Base-by-base conservation (phyloP, 2,797 vertebrate species). In the Sphaeramia orbicularis region DNA sequence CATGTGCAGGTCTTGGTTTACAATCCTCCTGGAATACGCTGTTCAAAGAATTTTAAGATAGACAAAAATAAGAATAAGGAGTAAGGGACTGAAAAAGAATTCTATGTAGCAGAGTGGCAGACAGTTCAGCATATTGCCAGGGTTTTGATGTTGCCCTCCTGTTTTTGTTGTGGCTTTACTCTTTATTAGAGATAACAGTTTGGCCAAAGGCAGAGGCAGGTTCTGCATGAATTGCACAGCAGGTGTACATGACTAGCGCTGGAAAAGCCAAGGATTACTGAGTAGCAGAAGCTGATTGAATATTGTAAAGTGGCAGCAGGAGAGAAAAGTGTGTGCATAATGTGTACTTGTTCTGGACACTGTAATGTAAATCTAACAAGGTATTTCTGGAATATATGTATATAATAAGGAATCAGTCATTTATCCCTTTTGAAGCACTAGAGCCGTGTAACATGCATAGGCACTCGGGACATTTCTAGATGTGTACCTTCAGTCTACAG, bases 161-260 rank as follows among this genome's bases (percentile, higher is more conserved):
- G 70, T 69, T 80, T 78, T 78, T 77, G 72, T 72, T 74, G 68
- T 78, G 63, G 59, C 43, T 78, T 80, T 66, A 10, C 68, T 77
- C 68, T 83, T 85, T 79, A 78, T 87, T 77, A 73, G 56, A 78
- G 72, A 84, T 78, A 84, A 86, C 65, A 76, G 61, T 79, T 65
- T 81, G 64, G 61, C 76, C 76, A 60, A 64, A 82, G 74, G 77
- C 71, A 71, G 49, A 80, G 57, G 58, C 75, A 86, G 80, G 78
- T 86, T 80, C 72, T 65, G 61, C 63, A 69, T 61, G 54, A 77
- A 76, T 65, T 58, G 79, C 62, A 66, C 75, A 80, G 76, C 77
- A 86, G 79, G 77, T 81, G 75, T 51, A 75, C 64, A 80, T 64
- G 48, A 71, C 45, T 32, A 51, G 65, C 15, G 68, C 50, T 35